Evolutionary conservation across 1,140 invertebrate genomes (phyloP).

Genomic region (Reticulitermes speratus): DNA sequence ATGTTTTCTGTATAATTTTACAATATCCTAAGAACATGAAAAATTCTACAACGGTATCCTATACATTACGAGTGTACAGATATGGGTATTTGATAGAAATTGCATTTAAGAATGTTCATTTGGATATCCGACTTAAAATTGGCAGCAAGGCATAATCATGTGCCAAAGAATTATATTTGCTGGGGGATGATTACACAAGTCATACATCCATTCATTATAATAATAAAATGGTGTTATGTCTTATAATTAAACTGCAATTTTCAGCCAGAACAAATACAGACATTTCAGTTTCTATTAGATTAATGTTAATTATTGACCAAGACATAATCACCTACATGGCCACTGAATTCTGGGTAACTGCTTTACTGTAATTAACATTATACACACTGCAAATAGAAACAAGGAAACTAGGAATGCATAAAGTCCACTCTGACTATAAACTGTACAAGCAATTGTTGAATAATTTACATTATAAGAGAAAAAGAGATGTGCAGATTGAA

Average conservation of each 20-base stretch:
- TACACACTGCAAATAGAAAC: background rate
- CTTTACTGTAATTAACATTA: background rate
- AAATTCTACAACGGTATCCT: background rate
- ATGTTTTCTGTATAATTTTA: background rate
- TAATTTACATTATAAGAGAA: background rate
- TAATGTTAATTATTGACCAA: too few relatives aligned
- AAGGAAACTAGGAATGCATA: background rate
- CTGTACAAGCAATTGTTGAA: conserved; percentile 5
- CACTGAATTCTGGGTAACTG: conserved; percentile 4
- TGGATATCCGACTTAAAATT: background rate
- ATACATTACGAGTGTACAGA: background rate
- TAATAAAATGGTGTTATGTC: background rate
- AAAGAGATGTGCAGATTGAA: background rate
- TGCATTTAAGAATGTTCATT: background rate
- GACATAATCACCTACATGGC: background rate
- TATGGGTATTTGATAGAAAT: background rate
- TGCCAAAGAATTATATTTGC: background rate
- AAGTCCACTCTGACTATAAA: background rate
- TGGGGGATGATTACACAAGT: background rate
- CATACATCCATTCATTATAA: background rate
- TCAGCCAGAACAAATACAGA: too few relatives aligned
- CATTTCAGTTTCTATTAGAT: too few relatives aligned
- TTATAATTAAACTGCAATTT: too few relatives aligned
- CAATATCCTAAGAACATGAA: background rate
- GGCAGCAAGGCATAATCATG: background rate